Base-by-base conservation (phyloP, 2,113 vertebrate species). In the Engraulis encrasicolus region DNA sequence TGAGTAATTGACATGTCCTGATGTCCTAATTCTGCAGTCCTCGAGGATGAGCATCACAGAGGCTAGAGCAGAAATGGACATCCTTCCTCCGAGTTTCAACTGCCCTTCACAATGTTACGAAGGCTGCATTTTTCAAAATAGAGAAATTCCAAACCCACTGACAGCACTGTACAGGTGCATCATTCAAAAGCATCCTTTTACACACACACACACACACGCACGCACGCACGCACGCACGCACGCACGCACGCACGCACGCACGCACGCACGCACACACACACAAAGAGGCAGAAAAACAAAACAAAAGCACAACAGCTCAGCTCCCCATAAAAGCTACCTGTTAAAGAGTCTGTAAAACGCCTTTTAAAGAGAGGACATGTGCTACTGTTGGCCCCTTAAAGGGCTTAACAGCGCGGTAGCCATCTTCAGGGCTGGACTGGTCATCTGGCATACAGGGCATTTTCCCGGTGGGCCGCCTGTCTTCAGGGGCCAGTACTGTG, bases 281-380 rank as follows among this genome's bases (percentile, higher is more conserved):
- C n/a, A 6, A n/a, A 6, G 7, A 66, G n/a, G 31, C n/a, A 66
- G 27, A 66, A 6, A 31, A 5, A 61, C n/a, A 23, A 9, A 45
- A 45, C n/a, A n/a, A 45, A 45, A 45, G 40, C 40, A 45, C 40
- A 45, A 45, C n/a, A n/a, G n/a, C 3, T 45, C 40, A 45, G 40
- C 4, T 15, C 4, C 66, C 15, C 66, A 36, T 36, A 74, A 74
- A 74, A 74, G n/a, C 34, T 14, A 74, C 66, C 66, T 36, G 27
- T 74, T 74, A 74, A 74, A 74, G 66, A 74, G 66, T 74, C 66
- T 74, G 66, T 74, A 34, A 74, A 74, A 74, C 31, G 27, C 17
- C 66, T 74, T n/a, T 74, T 74, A 17, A 74, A 74, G 66, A 74
- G 23, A 2, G 14, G 31, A 34, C 66, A 74, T 74, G 66, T 74